These are phyloP conservation scores for Phyllostomus discolor DNA, from an alignment of 2,113 vertebrate genomes.

Conservation along the genomic window DNA sequence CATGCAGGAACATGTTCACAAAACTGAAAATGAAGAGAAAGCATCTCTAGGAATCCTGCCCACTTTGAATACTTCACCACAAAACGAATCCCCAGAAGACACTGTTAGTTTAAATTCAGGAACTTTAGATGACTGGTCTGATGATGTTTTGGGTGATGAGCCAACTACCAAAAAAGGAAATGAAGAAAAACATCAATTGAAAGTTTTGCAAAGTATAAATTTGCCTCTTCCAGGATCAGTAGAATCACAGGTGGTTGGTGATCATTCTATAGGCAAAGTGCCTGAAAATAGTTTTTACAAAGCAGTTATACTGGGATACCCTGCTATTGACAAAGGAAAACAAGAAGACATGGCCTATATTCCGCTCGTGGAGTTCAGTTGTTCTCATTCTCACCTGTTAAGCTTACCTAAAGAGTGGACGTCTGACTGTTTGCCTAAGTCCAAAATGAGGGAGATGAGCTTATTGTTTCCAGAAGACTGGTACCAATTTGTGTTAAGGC, in stretches of 20 bases:
- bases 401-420: constrained; percentile 90
- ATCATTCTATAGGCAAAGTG: constrained; percentile 81
- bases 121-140: constrained; percentile 90
- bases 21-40: constrained; percentile 15
- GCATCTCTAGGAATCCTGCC: constrained; percentile 18
- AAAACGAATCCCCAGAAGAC: constrained; percentile 78
- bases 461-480: constrained; percentile 93
- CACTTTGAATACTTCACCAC: constrained; percentile 63
- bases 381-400: constrained; percentile 86
- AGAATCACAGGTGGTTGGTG: constrained; percentile 83
- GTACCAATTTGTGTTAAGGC: constrained; percentile 91
- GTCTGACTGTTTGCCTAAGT: constrained; percentile 82
- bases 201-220: constrained; percentile 70
- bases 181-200: constrained; percentile 75
- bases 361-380: constrained; percentile 86
- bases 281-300: constrained; percentile 82
- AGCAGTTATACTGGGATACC: constrained; percentile 80
- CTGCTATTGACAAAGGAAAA: constrained; percentile 80
- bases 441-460: constrained; percentile 86
- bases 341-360: constrained; percentile 56
- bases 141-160: constrained; percentile 91
- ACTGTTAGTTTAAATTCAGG: constrained; percentile 85
- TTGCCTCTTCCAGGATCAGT: constrained; percentile 92
- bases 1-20: constrained; percentile 64
- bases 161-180: constrained; percentile 80